Evolutionary conservation across 2,797 vertebrate species (phyloP).

Genomic region (Pelochelys cantorii): DNA sequence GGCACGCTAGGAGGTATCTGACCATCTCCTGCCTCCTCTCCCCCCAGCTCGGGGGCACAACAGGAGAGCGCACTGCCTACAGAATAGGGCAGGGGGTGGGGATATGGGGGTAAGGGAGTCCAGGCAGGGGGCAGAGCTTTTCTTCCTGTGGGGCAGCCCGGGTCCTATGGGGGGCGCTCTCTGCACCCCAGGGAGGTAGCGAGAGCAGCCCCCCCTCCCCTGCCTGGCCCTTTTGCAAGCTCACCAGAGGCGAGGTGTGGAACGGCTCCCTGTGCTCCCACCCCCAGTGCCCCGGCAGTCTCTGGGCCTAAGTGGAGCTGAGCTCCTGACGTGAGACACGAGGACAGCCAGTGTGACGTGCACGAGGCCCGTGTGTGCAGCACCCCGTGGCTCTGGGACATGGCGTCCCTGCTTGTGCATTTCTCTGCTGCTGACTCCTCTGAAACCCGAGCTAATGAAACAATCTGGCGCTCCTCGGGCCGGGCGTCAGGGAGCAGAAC

Average conservation of each 20-base stretch:
- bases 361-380: background rate
- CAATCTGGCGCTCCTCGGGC: background rate
- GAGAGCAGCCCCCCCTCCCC: background rate
- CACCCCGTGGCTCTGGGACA: background rate
- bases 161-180: background rate
- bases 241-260: background rate
- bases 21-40: background rate
- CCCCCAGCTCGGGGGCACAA: background rate
- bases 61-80: background rate
- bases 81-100: too few species aligned
- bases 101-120: too few species aligned
- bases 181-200: background rate
- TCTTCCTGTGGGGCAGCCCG: background rate
- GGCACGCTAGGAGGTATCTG: background rate
- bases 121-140: too few species aligned
- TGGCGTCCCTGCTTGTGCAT: background rate
- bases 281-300: background rate
- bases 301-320: background rate
- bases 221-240: background rate
- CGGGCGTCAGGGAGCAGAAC: background rate
- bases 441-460: background rate
- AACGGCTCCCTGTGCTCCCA: background rate
- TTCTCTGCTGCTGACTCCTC: background rate
- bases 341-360: background rate
- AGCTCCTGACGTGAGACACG: background rate